These are phyloP conservation scores for Noctua fimbriata DNA, from an alignment of 2,888 invertebrate species.

Conservation along the genomic window DNA sequence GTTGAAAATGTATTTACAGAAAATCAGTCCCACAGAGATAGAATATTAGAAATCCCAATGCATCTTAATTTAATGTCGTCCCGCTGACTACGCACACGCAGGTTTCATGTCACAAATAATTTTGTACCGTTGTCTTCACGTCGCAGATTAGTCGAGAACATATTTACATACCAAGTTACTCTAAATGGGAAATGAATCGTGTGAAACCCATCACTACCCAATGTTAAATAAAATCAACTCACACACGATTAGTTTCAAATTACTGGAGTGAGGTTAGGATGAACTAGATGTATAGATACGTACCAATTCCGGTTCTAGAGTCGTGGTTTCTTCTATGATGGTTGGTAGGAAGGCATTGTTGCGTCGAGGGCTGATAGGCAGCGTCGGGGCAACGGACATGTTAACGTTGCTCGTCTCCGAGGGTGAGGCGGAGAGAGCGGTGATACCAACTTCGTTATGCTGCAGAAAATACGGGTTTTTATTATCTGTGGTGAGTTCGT, in stretches of 20 bases:
- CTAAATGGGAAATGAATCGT: conserved; percentile 76
- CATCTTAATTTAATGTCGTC: conserved; percentile 16
- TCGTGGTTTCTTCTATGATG: conserved; percentile 77
- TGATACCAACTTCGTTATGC: conserved; percentile 85
- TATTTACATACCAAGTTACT: conserved; percentile 78
- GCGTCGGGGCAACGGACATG: conserved; percentile 70
- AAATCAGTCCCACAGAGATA: conserved; percentile 50
- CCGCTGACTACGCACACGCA: background rate
- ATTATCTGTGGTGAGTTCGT: conserved; percentile 21
- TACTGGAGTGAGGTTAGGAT: conserved; percentile 59
- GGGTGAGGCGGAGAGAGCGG: conserved; percentile 82
- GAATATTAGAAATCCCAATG: conserved; percentile 32
- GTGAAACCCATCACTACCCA: conserved; percentile 76
- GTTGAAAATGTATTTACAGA: conserved; percentile 42
- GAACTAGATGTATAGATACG: conserved; percentile 51
- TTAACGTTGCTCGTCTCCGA: conserved; percentile 81
- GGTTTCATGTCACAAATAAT: conserved; percentile 1
- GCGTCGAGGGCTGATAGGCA: conserved; percentile 74
- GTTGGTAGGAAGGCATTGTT: conserved; percentile 74
- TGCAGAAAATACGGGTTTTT: conserved; percentile 59
- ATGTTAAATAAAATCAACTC: conserved; percentile 80
- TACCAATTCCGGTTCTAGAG: conserved; percentile 85
- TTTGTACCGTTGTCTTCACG: conserved; percentile 78
- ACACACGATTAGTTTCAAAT: conserved; percentile 72
- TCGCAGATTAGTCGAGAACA: conserved; percentile 79